A percentile compares a stretch with the other conserved stretches of the same genome.
Conservation (phyloP, 2,797 vertebrate species). For the Ambastaia sidthimunki region DNA sequence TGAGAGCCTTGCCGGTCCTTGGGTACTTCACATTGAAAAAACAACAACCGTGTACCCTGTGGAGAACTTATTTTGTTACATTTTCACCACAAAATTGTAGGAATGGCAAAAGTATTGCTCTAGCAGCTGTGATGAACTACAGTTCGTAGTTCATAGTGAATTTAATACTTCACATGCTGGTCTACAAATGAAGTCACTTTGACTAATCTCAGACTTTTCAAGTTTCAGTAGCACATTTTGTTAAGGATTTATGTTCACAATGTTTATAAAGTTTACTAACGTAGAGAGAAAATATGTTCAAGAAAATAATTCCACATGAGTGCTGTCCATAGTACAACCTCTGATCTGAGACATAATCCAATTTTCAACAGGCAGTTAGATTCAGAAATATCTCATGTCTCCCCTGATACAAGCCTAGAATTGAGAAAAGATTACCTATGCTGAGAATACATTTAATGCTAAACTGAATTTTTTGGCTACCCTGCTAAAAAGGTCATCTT, state of each 20-base stretch:
- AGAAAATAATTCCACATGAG: no score
- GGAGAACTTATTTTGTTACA: not conserved
- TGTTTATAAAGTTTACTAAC: no score
- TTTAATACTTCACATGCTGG: not conserved
- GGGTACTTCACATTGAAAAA: slow-evolving; percentile 32
- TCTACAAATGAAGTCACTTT: not conserved
- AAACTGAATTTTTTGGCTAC: no score
- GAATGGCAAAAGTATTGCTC: not conserved
- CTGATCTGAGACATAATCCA: not conserved
- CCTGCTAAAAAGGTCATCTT: no score
- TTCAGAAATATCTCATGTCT: not conserved
- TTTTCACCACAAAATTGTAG: not conserved
- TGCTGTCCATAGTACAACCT: not conserved
- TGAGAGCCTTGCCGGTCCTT: slow-evolving; percentile 14
- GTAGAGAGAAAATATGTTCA: no score
- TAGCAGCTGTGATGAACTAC: no score
- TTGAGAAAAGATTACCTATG: not conserved
- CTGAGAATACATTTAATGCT: not conserved
- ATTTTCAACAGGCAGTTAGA: not conserved
- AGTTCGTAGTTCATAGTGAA: no score
- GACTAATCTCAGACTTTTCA: no score
- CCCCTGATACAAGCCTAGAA: not conserved
- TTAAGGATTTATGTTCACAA: no score
- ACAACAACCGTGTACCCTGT: not conserved
- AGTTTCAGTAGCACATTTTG: no score